These are phyloP conservation scores for Heliconius erato DNA, from an alignment of 2,888 invertebrate genomes.

Conservation along the genomic window DNA sequence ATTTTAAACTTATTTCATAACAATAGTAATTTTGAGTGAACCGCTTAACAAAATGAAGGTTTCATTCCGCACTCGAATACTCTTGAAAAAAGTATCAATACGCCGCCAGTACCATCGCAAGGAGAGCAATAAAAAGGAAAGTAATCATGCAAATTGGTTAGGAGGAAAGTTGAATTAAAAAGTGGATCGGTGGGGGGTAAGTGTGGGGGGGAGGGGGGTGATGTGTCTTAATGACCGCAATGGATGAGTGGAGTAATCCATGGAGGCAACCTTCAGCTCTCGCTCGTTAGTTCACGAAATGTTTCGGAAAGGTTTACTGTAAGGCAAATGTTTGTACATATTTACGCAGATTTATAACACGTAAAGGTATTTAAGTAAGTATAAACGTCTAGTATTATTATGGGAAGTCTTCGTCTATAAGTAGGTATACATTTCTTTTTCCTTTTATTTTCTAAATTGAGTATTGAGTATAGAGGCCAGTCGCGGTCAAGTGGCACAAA, in stretches of 20 bases:
- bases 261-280: constrained; percentile 69
- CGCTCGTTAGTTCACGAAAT: constrained; percentile 61
- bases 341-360: background rate
- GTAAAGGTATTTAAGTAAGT: background rate
- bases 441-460: too few relatives aligned
- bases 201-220: constrained; percentile 60
- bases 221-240: constrained; percentile 86
- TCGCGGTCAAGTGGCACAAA: too few relatives aligned
- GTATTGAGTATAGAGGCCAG: too few relatives aligned
- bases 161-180: constrained; percentile 85
- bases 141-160: constrained; percentile 86
- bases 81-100: constrained; percentile 49
- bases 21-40: background rate
- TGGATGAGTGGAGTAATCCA: constrained; percentile 82
- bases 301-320: constrained; percentile 44
- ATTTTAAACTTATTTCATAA: background rate
- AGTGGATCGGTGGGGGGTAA: constrained; percentile 66
- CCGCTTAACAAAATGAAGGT: constrained; percentile 19
- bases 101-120: constrained; percentile 57
- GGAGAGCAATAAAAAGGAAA: constrained; percentile 84
- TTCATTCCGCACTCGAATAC: constrained; percentile 39
- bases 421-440: background rate
- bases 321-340: constrained; percentile 16
- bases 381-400: background rate
- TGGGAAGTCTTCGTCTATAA: background rate